Evolutionary conservation across 2,113 vertebrate species (phyloP).

Genomic region (Oceanodroma tethys): DNA sequence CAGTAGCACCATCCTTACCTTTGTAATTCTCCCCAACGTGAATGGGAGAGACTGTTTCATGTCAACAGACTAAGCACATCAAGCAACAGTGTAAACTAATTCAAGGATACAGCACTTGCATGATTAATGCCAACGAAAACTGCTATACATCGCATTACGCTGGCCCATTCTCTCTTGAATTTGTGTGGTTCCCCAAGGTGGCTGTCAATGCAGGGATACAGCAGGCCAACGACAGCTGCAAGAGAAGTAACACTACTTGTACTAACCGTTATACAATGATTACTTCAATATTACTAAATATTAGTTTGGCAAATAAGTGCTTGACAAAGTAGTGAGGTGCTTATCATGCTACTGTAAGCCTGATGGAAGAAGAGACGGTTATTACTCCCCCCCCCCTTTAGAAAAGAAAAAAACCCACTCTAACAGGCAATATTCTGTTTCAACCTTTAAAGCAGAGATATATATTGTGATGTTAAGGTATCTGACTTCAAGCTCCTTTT

Average conservation of each 20-base stretch:
- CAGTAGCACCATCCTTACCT: background rate
- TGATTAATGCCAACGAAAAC: constrained; percentile 86
- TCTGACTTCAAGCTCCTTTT: background rate
- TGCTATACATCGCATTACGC: constrained; percentile 82
- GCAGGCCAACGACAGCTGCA: constrained; percentile 79
- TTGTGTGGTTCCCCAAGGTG: constrained; percentile 84
- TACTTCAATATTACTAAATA: background rate
- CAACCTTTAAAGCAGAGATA: background rate
- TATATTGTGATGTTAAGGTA: background rate
- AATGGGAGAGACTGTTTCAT: background rate
- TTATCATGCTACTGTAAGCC: background rate
- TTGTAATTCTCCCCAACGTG: background rate
- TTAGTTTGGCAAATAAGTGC: background rate
- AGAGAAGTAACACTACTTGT: background rate
- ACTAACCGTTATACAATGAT: background rate
- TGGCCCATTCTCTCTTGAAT: constrained; percentile 85
- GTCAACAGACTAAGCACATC: background rate
- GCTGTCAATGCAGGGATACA: constrained; percentile 85
- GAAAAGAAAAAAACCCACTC: background rate
- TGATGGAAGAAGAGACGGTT: background rate
- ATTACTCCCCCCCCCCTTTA: rapidly evolving
- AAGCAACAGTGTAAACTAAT: rapidly evolving
- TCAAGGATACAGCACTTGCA: constrained; percentile 84
- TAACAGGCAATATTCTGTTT: background rate
- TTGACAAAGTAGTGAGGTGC: background rate